Conservation (phyloP, 2,113 vertebrate genomes). For the Nannobrachium achirus region DNA sequence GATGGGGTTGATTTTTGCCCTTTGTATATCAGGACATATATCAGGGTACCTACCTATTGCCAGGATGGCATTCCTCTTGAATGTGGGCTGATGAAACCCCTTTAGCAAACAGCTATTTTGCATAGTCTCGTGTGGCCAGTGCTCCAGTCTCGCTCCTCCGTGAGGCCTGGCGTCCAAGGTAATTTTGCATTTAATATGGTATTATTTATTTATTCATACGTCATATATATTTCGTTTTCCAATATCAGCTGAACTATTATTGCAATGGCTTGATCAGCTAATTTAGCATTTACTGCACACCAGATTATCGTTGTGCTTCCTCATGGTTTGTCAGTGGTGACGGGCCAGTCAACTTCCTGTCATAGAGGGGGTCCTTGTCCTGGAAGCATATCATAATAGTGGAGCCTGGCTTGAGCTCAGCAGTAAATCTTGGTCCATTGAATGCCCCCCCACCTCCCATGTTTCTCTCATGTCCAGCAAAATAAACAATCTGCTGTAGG, state of each 20-base stretch:
- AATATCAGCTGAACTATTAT: not conserved
- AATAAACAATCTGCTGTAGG: constrained; percentile 91
- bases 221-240: not conserved
- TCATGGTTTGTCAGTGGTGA: constrained; percentile 12
- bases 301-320: constrained; percentile 30
- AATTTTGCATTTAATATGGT: constrained; percentile 20
- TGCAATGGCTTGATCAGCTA: constrained; percentile 28
- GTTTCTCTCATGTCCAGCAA: constrained; percentile 72
- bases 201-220: not conserved
- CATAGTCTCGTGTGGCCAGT: no score
- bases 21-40: constrained; percentile 27
- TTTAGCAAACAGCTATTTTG: not conserved
- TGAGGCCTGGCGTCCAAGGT: not conserved
- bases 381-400: constrained; percentile 37
- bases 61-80: not conserved
- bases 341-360: constrained; percentile 25
- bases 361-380: constrained; percentile 21
- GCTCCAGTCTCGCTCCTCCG: no score
- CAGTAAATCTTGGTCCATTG: constrained; percentile 74
- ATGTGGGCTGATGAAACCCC: constrained; percentile 1
- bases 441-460: constrained; percentile 27
- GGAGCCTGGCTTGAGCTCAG: constrained; percentile 47
- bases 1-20: constrained; percentile 19
- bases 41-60: not conserved
- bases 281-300: constrained; percentile 9